Evolutionary conservation across 2,888 invertebrate genomes (phyloP).

Genomic region (Urechis unicinctus): DNA sequence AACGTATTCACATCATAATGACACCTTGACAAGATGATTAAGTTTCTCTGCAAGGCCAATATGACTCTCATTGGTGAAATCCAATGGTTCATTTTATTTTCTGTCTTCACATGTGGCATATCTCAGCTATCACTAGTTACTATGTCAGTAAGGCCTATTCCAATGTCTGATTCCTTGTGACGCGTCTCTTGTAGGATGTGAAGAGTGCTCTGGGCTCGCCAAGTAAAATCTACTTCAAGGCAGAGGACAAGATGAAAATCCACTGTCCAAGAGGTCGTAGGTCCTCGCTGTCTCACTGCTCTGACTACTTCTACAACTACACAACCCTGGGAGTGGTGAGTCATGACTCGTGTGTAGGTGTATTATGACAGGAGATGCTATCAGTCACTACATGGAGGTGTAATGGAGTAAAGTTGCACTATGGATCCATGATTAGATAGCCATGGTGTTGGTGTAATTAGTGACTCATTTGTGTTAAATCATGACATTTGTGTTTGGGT

Average conservation of each 20-base stretch:
- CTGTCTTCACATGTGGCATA: no score
- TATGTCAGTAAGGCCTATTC: no score
- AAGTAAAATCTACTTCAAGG: slow-evolving; percentile 87
- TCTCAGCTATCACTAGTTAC: no score
- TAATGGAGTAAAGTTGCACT: neutral
- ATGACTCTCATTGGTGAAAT: no score
- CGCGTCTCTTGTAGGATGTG: no score
- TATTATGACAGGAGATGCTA: no score
- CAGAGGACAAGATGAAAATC: slow-evolving; percentile 99
- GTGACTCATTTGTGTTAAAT: neutral
- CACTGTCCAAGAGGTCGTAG: slow-evolving; percentile 57
- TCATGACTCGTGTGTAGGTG: slow-evolving; percentile 28
- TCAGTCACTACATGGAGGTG: no score
- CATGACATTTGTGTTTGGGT: neutral
- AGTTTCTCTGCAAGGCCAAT: no score
- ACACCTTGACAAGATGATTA: no score
- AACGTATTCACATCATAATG: no score
- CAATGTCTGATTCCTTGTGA: no score
- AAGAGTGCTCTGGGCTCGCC: slow-evolving; percentile 85
- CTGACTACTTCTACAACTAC: slow-evolving; percentile 98
- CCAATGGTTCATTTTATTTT: no score
- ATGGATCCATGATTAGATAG: neutral
- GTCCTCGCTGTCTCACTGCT: slow-evolving; percentile 53
- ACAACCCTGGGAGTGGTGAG: slow-evolving; percentile 89
- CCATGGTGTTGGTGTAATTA: neutral